Evolutionary conservation across 2,888 invertebrate species (phyloP), one percentile per base, ranked within the genome.

Genomic region (Ptychoptera albimana): DNA sequence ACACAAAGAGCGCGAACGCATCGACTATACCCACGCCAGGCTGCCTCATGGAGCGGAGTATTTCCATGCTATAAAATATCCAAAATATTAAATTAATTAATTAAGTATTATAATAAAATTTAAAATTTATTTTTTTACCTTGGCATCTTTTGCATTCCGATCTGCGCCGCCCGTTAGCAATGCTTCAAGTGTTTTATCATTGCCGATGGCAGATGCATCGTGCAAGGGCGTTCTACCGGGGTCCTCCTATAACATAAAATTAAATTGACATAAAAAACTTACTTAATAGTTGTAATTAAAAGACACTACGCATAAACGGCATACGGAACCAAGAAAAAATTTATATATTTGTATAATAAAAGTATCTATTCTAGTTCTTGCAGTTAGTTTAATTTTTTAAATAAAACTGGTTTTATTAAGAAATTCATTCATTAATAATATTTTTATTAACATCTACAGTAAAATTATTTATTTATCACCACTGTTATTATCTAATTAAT

Each of bases 21-120:
- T 47, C 81, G 76, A 56, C 91, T 89, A 69, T 81, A 91, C 8
- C 94, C 94, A 58, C 92, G 85, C 87, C 92, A 93, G 3, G 93
- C 81, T 10, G 93, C 89, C 64, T 94, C 94, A 67, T 96, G 96
- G 11, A 91, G 68, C 0, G 93, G 83, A 9, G 88, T 86, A 70
- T 96, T 94, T 48, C 92, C 93, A 66, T 92, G 87, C 86, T 89
- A 69, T 43, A 69, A 62, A 50, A 12, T 46, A 39, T 39, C 35
- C 2, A 14, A 35, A n/a, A 37, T 32, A 23, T 39, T n/a, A 39
- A 40, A 30, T n/a, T 12, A 34, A 23, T 5, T 3, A 11, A 42
- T n/a, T 42, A 31, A 14, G 32, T 16, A 15, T 14, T 31, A 9
- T 9, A 42, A 15, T 8, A 30, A 30, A 30, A n/a, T n/a, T n/a